Percentiles rank a stretch among this genome's conserved stretches.
Evolutionary conservation across 2,888 invertebrate genomes (phyloP).

Genomic region (Candidula unifasciata): DNA sequence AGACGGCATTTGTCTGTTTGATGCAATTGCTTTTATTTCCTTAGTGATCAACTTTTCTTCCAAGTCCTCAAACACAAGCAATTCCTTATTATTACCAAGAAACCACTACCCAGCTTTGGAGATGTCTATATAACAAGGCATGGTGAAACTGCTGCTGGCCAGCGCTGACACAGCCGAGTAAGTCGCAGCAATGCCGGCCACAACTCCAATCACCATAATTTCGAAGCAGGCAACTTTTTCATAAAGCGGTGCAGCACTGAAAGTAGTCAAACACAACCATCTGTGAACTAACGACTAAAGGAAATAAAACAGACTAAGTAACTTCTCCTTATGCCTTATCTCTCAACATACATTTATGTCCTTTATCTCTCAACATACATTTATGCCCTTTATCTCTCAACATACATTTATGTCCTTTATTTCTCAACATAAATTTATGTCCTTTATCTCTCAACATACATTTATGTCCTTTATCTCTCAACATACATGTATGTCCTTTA

Average conservation of each 20-base stretch:
- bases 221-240: conserved; percentile 77
- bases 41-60: not conserved
- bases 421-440: too few species aligned
- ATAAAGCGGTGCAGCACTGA: conserved; percentile 43
- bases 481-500: too few species aligned
- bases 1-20: too few species aligned
- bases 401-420: too few species aligned
- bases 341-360: too few species aligned
- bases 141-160: conserved; percentile 64
- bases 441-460: too few species aligned
- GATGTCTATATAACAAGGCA: conserved; percentile 70
- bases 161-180: conserved; percentile 81
- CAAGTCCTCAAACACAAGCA: not conserved
- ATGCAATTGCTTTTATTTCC: not conserved
- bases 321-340: too few species aligned
- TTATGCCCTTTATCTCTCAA: too few species aligned
- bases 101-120: conserved; percentile 51
- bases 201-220: conserved; percentile 81
- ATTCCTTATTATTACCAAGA: not conserved
- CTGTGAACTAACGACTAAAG: not conserved
- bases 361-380: too few species aligned
- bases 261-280: not conserved
- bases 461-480: too few species aligned
- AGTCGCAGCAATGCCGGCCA: conserved; percentile 83
- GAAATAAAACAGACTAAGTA: too few species aligned